phyloP scores from a whole-genome alignment of 2,888 invertebrate species.

The Furcula furcula region DNA sequence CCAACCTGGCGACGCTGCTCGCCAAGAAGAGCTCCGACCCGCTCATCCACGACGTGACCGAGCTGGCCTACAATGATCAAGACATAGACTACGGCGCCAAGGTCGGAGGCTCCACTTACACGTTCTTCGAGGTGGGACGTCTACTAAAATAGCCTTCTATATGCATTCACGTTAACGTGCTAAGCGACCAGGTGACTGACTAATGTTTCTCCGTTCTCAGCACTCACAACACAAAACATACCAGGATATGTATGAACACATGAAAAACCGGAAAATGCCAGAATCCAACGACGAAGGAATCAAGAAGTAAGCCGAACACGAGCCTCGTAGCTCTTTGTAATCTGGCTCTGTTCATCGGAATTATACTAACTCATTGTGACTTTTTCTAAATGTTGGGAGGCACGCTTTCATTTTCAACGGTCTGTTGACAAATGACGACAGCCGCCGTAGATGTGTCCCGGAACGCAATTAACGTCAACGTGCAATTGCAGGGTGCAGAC shows the following conservation, averaged over 20 bases:
- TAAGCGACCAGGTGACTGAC: too few relatives aligned
- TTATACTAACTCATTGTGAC: too few relatives aligned
- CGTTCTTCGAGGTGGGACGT: constrained; percentile 90
- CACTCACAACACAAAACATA: constrained; percentile 87
- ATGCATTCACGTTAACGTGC: too few relatives aligned
- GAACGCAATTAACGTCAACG: not conserved
- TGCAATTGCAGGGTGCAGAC: constrained; percentile 33
- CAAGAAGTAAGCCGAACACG: constrained; percentile 65
- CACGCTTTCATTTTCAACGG: not conserved
- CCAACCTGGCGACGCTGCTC: constrained; percentile 94
- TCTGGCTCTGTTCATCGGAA: too few relatives aligned
- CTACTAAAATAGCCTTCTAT: too few relatives aligned
- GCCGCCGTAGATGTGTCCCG: not conserved
- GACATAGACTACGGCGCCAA: constrained; percentile 94
- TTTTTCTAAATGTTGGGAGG: too few relatives aligned
- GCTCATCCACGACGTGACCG: constrained; percentile 88
- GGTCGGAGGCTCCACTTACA: constrained; percentile 90
- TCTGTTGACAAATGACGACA: not conserved
- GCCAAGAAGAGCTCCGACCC: constrained; percentile 88
- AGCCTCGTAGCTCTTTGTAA: too few relatives aligned
- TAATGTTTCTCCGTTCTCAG: constrained; percentile 60
- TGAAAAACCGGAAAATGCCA: constrained; percentile 83
- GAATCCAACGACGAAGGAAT: constrained; percentile 84
- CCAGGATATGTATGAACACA: constrained; percentile 88
- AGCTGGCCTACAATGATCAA: constrained; percentile 88